These are phyloP conservation scores for Caenorhabditis latens DNA, from an alignment of 1,140 invertebrate genomes.

Conservation along the genomic window DNA sequence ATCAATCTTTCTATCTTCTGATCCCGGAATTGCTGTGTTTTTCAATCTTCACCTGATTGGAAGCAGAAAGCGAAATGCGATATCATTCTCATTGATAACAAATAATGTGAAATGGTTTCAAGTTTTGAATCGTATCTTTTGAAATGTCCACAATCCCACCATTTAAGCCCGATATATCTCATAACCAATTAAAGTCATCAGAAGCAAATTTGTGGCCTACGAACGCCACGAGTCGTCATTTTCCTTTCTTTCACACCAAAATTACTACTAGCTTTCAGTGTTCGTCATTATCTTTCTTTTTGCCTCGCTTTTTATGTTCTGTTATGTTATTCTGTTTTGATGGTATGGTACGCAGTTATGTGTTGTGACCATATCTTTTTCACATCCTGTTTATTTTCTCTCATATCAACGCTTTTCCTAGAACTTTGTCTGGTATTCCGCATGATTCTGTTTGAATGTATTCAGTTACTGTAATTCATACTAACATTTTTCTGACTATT, in stretches of 20 bases:
- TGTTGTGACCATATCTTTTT: not conserved
- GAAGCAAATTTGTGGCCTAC: slow-evolving; percentile 33
- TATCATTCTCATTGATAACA: slow-evolving; percentile 46
- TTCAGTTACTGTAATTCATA: not conserved
- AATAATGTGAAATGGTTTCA: slow-evolving; percentile 55
- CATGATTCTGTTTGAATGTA: not conserved
- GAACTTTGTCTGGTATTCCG: not conserved
- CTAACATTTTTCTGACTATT: not conserved
- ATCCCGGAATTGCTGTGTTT: not conserved
- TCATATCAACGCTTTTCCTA: not conserved
- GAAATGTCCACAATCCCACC: slow-evolving; percentile 55
- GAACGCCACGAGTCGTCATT: slow-evolving; percentile 23
- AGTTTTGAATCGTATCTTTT: slow-evolving; percentile 23
- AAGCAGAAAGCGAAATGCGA: slow-evolving; percentile 9
- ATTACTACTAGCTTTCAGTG: slow-evolving; percentile 41
- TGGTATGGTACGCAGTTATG: slow-evolving; percentile 19
- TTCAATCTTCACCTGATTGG: not conserved
- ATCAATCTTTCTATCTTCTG: not conserved
- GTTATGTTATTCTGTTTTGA: slow-evolving; percentile 46
- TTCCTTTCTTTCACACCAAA: not conserved
- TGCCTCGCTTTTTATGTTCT: not conserved
- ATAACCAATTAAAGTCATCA: slow-evolving; percentile 47
- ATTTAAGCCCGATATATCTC: slow-evolving; percentile 46
- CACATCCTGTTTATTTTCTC: not conserved
- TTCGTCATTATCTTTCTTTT: slow-evolving; percentile 1